Evolutionary conservation across 2,797 vertebrate species (phyloP).

Genomic region (Pristis pectinata): DNA sequence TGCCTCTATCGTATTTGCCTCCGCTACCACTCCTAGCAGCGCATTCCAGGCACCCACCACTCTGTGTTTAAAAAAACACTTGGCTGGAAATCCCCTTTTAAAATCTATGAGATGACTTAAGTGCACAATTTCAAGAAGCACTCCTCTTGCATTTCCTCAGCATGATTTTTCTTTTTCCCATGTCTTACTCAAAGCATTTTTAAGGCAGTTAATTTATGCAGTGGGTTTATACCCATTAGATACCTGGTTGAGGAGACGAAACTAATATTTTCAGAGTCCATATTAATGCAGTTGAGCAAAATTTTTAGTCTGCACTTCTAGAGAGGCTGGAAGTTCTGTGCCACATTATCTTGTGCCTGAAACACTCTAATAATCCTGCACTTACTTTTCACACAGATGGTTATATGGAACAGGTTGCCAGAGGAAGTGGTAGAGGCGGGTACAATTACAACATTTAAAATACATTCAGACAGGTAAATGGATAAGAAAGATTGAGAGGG

Average conservation of each 20-base stretch:
- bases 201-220: conserved; percentile 5
- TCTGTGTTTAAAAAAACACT: too few relatives aligned
- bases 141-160: not conserved
- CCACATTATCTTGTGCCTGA: too few relatives aligned
- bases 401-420: too few relatives aligned
- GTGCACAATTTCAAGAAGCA: not conserved
- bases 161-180: not conserved
- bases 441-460: too few relatives aligned
- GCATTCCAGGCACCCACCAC: too few relatives aligned
- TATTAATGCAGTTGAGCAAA: not conserved
- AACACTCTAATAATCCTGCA: not conserved
- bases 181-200: not conserved
- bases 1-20: too few relatives aligned
- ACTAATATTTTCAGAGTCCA: not conserved
- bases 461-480: too few relatives aligned
- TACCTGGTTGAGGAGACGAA: not conserved
- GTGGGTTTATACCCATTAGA: not conserved
- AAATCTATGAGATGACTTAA: not conserved
- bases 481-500: too few relatives aligned
- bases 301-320: not conserved
- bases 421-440: too few relatives aligned
- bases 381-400: too few relatives aligned
- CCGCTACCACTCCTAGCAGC: too few relatives aligned
- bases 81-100: too few relatives aligned
- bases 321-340: not conserved